Conservation (phyloP, 2,113 vertebrate species). For the Hemibagrus wyckioides region DNA sequence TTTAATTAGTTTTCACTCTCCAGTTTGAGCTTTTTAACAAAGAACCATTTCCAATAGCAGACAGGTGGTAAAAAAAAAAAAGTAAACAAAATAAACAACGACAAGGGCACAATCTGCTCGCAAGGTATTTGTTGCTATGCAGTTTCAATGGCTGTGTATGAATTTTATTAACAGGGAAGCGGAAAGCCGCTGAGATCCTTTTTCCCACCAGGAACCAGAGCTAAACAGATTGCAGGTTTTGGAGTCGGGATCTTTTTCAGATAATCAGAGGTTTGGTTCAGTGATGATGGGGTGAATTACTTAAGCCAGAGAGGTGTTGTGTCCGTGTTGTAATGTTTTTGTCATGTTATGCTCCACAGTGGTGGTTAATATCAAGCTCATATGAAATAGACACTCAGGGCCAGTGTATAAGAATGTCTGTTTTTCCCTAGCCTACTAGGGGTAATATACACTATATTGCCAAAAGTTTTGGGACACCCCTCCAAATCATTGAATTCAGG, state of each 20-base stretch:
- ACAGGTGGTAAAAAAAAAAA: background rate
- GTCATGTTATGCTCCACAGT: no score
- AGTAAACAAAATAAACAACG: background rate
- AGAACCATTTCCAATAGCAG: background rate
- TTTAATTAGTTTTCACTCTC: background rate
- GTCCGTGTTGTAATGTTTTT: no score
- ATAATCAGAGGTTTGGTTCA: slow-evolving; percentile 27
- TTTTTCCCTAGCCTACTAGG: no score
- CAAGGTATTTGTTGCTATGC: background rate
- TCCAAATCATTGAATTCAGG: no score
- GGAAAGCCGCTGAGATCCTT: background rate
- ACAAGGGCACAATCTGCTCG: background rate
- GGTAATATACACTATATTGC: no score
- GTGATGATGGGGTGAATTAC: slow-evolving; percentile 18
- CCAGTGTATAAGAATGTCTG: no score
- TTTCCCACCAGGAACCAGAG: slow-evolving; percentile 9
- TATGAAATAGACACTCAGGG: no score
- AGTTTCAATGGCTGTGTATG: background rate
- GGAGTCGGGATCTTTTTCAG: background rate
- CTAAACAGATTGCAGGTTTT: slow-evolving; percentile 14
- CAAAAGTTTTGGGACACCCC: no score
- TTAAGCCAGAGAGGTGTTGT: background rate
- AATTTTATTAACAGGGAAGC: background rate
- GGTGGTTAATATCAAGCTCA: no score
- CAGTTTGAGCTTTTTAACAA: slow-evolving; percentile 2